Base-by-base conservation (phyloP, 1,140 invertebrate species). In the Luehdorfia chinensis region DNA sequence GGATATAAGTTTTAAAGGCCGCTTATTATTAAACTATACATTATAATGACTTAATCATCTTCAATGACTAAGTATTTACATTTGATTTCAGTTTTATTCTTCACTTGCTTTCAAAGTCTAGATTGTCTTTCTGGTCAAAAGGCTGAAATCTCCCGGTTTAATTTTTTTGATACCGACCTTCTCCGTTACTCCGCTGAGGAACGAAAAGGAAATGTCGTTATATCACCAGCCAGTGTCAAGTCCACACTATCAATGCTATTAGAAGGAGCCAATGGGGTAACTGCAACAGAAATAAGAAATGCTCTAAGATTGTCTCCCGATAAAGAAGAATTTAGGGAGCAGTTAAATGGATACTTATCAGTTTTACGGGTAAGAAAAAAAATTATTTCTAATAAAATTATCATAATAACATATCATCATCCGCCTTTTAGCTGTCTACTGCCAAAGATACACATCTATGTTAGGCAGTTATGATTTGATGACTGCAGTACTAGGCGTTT, bases 151-250 rank as follows among this genome's bases (percentile, higher is more conserved):
- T 58, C 88, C 12, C 74, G 89, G 3, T 78, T 89, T 12, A 88
- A 90, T 66, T 90, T 87, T 50, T 90, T 91, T 63, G 89, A 90
- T 51, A 81, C 84, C 2, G 88, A 90, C 34, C 76, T 91, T 2
- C 62, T 90, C 0, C 51, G 63, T n/a, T 72, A 69, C 39, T 54
- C 67, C 0, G 70, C 74, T 8, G 75, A 84, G 46, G 66, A 72
- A 8, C 66, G 57, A n/a, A 33, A 8, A 9, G 89, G 88, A 9
- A 94, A 94, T 72, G 71, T 93, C 9, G 87, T 94, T 56, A 62
- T 93, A 3, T 93, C 93, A 5, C 92, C 93, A 3, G 87, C 89
- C 13, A 93, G 92, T 69, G 88, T 93, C 13, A 92, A 92, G 71
- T 81, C 88, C 0, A 89, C 88, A 1, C 64, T 94, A 25, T 89